Base-by-base conservation (phyloP, 2,888 invertebrate genomes). In the Smittia sp. region DNA sequence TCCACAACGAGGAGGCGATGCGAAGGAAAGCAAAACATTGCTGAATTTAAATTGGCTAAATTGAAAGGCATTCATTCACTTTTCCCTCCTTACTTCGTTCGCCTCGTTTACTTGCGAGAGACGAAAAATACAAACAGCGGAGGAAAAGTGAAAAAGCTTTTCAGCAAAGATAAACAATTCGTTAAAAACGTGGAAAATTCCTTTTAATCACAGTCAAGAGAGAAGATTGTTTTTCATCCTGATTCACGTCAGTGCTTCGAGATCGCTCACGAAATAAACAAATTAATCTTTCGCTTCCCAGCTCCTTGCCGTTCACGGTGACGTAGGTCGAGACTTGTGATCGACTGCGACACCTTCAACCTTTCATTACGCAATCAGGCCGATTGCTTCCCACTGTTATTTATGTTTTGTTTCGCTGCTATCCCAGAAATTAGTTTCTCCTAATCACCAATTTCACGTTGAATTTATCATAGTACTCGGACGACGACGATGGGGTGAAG, bases 1-100 rank as follows among this genome's bases (percentile, higher is more conserved):
- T 18, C 58, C 58, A 46, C 46, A 22, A 58, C 58, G 9, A 22
- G 22, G 58, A 58, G 24, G 24, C n/a, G 15, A 58, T n/a, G 13
- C 2, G 4, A 63, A 63, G 27, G 27, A 20, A 24, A 63, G 63
- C 2, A 22, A 63, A 63, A 63, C 11, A 27, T n/a, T 63, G 63
- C 63, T 63, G 63, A 63, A 63, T 63, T 27, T 27, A 63, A 63
- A 63, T 63, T 63, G 63, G 63, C 63, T 63, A 63, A 63, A 63
- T 63, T 63, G 63, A 63, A 63, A 63, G 63, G 63, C 63, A 63
- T 27, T 63, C 22, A 27, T 25, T 63, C 27, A 27, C 7, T 63
- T 63, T 4, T 24, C 7, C 27, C 24, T 62, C 15, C 25, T 27
- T 24, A 11, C 63, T 63, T 63, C 22, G 15, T 63, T 25, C 27